These are phyloP conservation scores for Drosophila maculinotata DNA, from an alignment of 2,888 invertebrate genomes.

Conservation along the genomic window DNA sequence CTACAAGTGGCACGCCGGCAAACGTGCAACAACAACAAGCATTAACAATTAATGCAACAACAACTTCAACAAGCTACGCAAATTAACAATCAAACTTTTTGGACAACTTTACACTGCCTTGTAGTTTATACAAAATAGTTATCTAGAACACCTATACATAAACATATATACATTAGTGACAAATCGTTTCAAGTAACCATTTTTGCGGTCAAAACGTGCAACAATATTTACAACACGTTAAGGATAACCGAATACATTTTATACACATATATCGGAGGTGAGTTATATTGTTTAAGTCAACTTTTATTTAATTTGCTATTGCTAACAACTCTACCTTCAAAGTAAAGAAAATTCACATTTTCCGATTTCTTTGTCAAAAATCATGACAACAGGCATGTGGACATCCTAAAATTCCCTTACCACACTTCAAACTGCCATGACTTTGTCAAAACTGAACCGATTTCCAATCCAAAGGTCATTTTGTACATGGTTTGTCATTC, in stretches of 20 bases:
- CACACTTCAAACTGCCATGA: neutral
- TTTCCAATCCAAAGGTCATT: neutral
- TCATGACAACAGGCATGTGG: too few species aligned
- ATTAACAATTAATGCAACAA: too few species aligned
- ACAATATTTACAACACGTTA: conserved; percentile 54
- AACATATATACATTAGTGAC: conserved; percentile 23
- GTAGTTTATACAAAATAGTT: conserved; percentile 38
- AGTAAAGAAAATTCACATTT: too few species aligned
- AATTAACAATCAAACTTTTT: conserved; percentile 51
- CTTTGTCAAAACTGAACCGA: neutral
- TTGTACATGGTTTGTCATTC: neutral
- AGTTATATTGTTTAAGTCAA: conserved; percentile 12
- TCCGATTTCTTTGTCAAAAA: too few species aligned
- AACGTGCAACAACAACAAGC: conserved; percentile 11
- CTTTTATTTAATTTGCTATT: too few species aligned
- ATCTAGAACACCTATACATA: conserved; percentile 23
- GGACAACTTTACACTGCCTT: conserved; percentile 77
- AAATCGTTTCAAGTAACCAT: conserved; percentile 18
- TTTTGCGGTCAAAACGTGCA: conserved; percentile 27
- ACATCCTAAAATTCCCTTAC: too few species aligned
- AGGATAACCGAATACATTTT: conserved; percentile 20
- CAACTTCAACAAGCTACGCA: conserved; percentile 48
- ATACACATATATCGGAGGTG: conserved; percentile 35
- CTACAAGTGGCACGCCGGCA: conserved; percentile 17
- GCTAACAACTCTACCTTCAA: too few species aligned